Base-by-base conservation (phyloP, 2,113 vertebrate species). In the Lutjanus erythropterus region DNA sequence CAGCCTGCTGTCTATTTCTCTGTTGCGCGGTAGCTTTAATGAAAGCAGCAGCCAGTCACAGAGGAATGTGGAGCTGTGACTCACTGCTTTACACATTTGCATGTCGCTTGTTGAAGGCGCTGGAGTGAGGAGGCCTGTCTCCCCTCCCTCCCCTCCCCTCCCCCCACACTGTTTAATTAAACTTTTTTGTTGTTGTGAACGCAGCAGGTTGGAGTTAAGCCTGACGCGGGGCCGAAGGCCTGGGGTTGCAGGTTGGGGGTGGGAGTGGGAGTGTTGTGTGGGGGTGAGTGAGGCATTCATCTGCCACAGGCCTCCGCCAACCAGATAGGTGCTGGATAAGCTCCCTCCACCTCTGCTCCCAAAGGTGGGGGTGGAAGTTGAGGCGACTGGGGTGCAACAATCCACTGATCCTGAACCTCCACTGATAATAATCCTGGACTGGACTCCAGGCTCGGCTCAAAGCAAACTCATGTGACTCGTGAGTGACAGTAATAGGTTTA, bases 111-210 rank as follows among this genome's bases (percentile, higher is more conserved):
- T 64, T 56, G 58, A 27, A 75, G 42, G 52, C 21, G 42, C 39
- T 86, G 66, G 75, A 84, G 72, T 55, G 70, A 75, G 47, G 37
- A 35, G 66, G 41, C n/a, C 67, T 44, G 46, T 66, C 49, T 46
- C 72, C 46, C 23, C 74, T 61, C 21, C 65, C 56, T 9, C 14
- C n/a, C 66, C 49, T 29, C 59, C 55, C n/a, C 31, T 9, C 52
- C 46, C 41, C 25, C 42, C 44, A 25, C 62, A 21, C 37, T 80
- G 89, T 78, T 94, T 94, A 92, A 93, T 94, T 91, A 93, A 93
- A 83, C 67, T 80, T 78, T 84, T 84, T 82, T 70, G 80, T 79
- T 59, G 61, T 84, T 78, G 64, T 68, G 65, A 59, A 77, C 29
- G 41, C 87, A 81, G 92, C 89, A 88, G 83, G 90, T 81, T 81